A percentile compares a stretch with the other conserved stretches of the same genome.
Conservation (phyloP, 2,797 vertebrate species). For the Myripristis jacobus region DNA sequence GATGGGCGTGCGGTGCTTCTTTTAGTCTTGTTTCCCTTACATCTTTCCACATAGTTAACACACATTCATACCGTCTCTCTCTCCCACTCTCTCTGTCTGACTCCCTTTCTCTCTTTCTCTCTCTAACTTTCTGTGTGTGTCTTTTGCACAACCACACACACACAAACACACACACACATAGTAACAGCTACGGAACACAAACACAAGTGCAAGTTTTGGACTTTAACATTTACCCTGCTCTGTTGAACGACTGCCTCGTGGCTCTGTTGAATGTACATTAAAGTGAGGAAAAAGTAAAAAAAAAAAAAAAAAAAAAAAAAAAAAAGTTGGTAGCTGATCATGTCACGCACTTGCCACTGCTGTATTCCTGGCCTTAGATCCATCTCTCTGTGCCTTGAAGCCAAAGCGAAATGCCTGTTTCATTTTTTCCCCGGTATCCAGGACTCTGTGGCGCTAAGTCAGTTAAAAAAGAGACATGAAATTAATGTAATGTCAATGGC, state of each 20-base stretch:
- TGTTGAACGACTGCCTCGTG: constrained; percentile 35
- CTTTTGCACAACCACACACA: constrained; percentile 22
- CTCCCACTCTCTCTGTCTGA: constrained; percentile 35
- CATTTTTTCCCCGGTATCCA: constrained; percentile 42
- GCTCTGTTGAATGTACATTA: constrained; percentile 45
- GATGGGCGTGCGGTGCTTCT: constrained; percentile 77
- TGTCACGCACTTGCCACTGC: constrained; percentile 66
- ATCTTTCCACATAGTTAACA: constrained; percentile 77
- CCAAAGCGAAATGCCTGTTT: constrained; percentile 50
- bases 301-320: too few species aligned
- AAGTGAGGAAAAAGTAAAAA: constrained; percentile 52
- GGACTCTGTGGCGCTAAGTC: constrained; percentile 73
- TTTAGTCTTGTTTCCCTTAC: constrained; percentile 79
- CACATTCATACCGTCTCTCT: constrained; percentile 59
- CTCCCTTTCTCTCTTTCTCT: constrained; percentile 13
- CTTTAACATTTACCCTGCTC: constrained; percentile 60
- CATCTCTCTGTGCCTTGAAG: constrained; percentile 51
- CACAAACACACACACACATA: constrained; percentile 11
- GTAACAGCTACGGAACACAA: constrained; percentile 49
- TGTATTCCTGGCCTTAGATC: constrained; percentile 57
- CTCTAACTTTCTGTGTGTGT: constrained; percentile 6
- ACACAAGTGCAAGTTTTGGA: constrained; percentile 69
- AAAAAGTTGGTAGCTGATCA: constrained; percentile 51
- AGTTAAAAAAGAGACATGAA: constrained; percentile 81
- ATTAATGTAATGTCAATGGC: constrained; percentile 84